Evolutionary conservation across 2,797 vertebrate genomes (phyloP), one percentile per base, ranked within the genome.

Genomic region (Gallirallus australis): DNA sequence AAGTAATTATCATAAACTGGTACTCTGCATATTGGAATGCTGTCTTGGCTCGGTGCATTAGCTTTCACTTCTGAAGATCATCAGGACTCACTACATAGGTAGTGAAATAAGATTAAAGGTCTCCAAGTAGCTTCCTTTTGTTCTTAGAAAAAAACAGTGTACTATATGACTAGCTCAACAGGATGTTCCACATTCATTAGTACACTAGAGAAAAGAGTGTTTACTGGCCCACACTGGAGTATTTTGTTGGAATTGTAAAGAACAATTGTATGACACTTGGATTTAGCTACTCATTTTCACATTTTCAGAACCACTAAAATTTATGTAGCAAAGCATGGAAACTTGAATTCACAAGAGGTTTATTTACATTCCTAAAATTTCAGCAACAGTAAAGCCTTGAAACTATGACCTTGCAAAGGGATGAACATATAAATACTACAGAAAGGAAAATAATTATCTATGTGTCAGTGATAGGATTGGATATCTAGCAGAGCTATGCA

Each of bases 1-100:
- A 96, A 95, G 82, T 95, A 95, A 96, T 97, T 97, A 96, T 83
- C 87, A 93, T 94, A 95, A 95, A 96, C 92, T 82, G 66, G n/a
- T 92, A 86, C 54, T 93, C 75, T 86, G 78, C 52, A 72, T 93
- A 68, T 27, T 90, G 69, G 72, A 82, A 91, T 71, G 19, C 60
- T 77, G 18, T 35, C 84, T 71, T 85, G 81, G 54, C 93, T 93
- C 76, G 69, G 84, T 89, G 37, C 28, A 82, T 93, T 57, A 84
- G 56, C 76, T 65, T 87, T 88, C 48, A 47, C 40, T 94, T 92
- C 65, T 0, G 7, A 70, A 94, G 70, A 82, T 91, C 78, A 90
- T 61, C 91, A 81, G 42, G 79, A 81, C 59, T 89, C 66, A 75
- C 42, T 50, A n/a, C 1, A 0, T 56, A 84, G 40, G 35, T 85